Percentiles rank a stretch among this genome's conserved stretches.
Conservation (phyloP, 1,140 invertebrate genomes). For the Drosophila murphyi region DNA sequence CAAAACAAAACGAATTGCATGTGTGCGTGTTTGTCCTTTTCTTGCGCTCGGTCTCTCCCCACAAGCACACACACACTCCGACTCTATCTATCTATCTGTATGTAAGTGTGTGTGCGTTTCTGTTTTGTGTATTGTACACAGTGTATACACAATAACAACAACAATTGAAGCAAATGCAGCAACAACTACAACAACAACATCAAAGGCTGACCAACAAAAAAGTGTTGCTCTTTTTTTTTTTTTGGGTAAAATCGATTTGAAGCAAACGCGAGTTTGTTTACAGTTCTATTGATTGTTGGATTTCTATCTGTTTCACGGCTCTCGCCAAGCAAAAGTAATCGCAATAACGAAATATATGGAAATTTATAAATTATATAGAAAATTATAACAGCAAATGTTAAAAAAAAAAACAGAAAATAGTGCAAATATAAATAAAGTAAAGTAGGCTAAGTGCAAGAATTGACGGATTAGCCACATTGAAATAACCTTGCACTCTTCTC, state of each 20-base stretch:
- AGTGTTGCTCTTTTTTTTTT: slow-evolving; percentile 19
- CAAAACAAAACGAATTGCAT: slow-evolving; percentile 37
- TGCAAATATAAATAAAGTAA: neutral
- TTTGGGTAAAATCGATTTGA: slow-evolving; percentile 76
- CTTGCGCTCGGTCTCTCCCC: slow-evolving; percentile 1
- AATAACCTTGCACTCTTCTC: slow-evolving; percentile 2
- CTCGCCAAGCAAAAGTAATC: slow-evolving; percentile 2
- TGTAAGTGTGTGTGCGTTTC: slow-evolving; percentile 24
- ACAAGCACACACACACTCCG: slow-evolving; percentile 1
- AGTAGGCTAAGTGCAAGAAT: neutral
- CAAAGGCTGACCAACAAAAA: slow-evolving; percentile 34
- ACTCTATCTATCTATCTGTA: slow-evolving; percentile 18
- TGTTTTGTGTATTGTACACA: slow-evolving; percentile 39
- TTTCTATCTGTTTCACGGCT: slow-evolving; percentile 18
- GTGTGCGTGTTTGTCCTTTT: slow-evolving; percentile 26
- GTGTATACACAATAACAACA: slow-evolving; percentile 68
- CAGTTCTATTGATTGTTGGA: slow-evolving; percentile 75
- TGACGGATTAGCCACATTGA: neutral
- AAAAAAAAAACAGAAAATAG: too few relatives aligned
- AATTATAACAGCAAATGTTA: neutral
- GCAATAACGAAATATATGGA: neutral
- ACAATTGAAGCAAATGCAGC: slow-evolving; percentile 56
- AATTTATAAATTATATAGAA: neutral
- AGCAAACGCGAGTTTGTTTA: slow-evolving; percentile 66
- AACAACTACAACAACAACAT: slow-evolving; percentile 52